Base-by-base conservation (phyloP, 1,140 invertebrate genomes). In the Gonatopus flavifemur region DNA sequence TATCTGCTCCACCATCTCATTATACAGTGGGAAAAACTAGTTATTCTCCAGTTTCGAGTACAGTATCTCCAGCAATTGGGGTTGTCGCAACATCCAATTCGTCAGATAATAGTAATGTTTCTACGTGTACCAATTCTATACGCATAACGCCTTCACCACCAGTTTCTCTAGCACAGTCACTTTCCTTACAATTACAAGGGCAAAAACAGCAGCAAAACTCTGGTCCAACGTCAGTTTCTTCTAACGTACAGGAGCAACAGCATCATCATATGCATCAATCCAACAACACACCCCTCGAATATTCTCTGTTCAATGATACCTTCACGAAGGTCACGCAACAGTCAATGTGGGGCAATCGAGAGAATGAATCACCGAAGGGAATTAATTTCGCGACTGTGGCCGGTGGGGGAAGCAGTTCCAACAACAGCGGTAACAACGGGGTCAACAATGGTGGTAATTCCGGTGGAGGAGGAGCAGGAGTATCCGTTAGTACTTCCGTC, bases 251-350 rank as follows among this genome's bases (percentile, higher is more conserved):
- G 21, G 47, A 67, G 9, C 43, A 59, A 3, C 61, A 64, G 13
- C 58, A 57, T n/a, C n/a, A n/a, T n/a, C n/a, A n/a, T n/a, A n/a
- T n/a, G n/a, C n/a, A n/a, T n/a, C 62, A 57, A 30, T 43, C 66
- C 30, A 58, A 49, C 19, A 65, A 37, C 19, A 72, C 74, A 8
- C 76, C 77, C 0, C 76, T 83, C 12, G 87, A 90, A 53, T 93
- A 93, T 70, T 89, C 89, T 1, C 80, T 92, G 5, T 93, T 93
- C 59, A 88, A 89, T 59, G 86, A 89, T 63, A 80, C 80, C 1
- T 87, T 87, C 57, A 82, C 82, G 40, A 85, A 85, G 67, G 78
- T 81, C 20, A 80, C 83, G 18, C 83, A 86, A 55, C 82, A 84
- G 51, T 80, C 82, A 5, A 82, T 86, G 73, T 84, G 85, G 81